phyloP scores from a whole-genome alignment of 2,113 vertebrate species.

The Falcunculus frontatus region DNA sequence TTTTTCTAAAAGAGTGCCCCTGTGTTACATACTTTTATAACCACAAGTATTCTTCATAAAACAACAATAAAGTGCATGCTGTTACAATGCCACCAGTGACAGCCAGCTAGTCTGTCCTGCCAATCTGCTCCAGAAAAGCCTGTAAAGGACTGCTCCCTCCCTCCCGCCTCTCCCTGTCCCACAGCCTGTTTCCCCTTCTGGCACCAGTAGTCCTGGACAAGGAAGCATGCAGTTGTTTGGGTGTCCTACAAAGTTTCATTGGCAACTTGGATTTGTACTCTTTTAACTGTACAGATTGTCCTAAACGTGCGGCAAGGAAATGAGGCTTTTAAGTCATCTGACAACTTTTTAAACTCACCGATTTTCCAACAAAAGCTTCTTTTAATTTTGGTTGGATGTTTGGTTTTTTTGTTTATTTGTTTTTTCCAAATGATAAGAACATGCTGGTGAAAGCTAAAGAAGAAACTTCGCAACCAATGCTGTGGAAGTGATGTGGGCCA shows the following conservation, averaged over 20 bases:
- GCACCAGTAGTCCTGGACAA: not conserved
- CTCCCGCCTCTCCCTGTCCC: not conserved
- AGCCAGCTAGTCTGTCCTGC: not conserved
- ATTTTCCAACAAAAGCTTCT: not conserved
- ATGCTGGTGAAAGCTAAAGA: not conserved
- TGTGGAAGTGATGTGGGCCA: constrained; percentile 34
- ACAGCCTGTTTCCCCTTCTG: not conserved
- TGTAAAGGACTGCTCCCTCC: not conserved
- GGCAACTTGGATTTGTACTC: not conserved
- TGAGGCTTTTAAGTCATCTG: not conserved
- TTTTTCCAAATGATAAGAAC: not conserved
- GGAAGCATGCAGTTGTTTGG: not conserved
- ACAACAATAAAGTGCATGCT: constrained; percentile 20
- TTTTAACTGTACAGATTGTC: not conserved
- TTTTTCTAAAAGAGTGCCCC: constrained; percentile 1
- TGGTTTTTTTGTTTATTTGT: not conserved
- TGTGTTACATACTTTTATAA: not conserved
- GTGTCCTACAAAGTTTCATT: not conserved
- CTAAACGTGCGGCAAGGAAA: not conserved
- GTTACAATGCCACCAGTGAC: not conserved
- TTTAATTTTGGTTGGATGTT: not conserved
- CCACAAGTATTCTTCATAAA: constrained; percentile 17
- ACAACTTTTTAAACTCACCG: not conserved
- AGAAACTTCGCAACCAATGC: not conserved
- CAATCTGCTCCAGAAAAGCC: not conserved